Base-by-base conservation (phyloP, 2,113 vertebrate genomes). In the Galbula dea region DNA sequence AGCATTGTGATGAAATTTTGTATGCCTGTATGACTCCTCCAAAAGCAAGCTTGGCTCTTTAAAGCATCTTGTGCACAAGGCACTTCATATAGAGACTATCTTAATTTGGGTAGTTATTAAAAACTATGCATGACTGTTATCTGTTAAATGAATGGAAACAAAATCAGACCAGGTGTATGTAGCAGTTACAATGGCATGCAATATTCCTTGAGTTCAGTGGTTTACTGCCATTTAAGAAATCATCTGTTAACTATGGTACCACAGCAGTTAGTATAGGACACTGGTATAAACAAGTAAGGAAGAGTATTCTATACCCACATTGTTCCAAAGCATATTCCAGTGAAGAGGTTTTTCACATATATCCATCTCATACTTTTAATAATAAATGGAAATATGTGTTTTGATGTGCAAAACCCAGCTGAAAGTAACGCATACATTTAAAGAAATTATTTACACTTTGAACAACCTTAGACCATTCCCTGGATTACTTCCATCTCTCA, bases 1-100 rank as follows among this genome's bases (percentile, higher is more conserved):
- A 72, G 32, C 41, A 26, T 17, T 39, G 11, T 4, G 29, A 21
- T 32, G 26, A 78, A 57, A 82, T 76, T 65, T 39, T 0, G 0
- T 41, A 29, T 61, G 45, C 59, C 52, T 30, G 23, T n/a, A 8
- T 63, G 23, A 37, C 19, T 45, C 27, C 24, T 75, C 24, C 51
- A 39, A 72, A 63, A 18, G 18, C 48, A 73, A 27, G 29, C 20
- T 37, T 67, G 54, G 32, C 13, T 81, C 23, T 23, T 66, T 34
- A 43, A 79, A 12, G 5, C 4, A 19, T 81, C 58, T 83, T 54
- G 27, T 45, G 29, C 15, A n/a, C 17, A 43, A 87, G 18, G 16
- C 8, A 39, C 10, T 83, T 69, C 17, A 29, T 34, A 34, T 3
- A 58, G 26, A 66, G 32, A 34, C 32, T 26, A 10, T 68, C 22